Conservation (phyloP, 2,797 vertebrate species). For the Halcyon chelicuti region DNA sequence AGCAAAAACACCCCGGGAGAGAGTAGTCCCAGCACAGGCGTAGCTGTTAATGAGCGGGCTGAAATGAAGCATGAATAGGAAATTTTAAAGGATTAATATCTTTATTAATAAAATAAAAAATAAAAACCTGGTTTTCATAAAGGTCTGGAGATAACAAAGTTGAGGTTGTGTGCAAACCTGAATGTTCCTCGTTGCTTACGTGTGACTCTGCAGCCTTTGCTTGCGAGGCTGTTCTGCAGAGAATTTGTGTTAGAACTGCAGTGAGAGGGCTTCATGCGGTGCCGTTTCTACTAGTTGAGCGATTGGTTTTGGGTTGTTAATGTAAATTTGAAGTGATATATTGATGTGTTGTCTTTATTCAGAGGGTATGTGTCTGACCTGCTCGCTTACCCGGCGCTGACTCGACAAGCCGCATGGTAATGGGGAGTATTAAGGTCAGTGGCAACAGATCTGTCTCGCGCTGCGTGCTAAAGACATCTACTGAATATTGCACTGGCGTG, state of each 20-base stretch:
- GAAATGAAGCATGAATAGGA: background rate
- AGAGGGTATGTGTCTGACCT: background rate
- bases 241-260: background rate
- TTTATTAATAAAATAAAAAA: background rate
- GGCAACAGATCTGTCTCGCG: background rate
- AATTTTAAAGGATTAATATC: background rate
- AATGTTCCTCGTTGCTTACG: background rate
- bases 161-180: background rate
- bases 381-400: conserved; percentile 10
- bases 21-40: background rate
- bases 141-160: background rate
- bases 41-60: background rate
- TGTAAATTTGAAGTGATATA: background rate
- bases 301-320: background rate
- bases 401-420: background rate
- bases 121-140: background rate
- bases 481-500: background rate
- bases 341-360: conserved; percentile 32
- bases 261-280: background rate
- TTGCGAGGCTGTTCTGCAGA: background rate
- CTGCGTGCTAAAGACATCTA: background rate
- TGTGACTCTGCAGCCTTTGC: background rate
- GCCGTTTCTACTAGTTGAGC: background rate
- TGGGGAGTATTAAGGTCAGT: background rate
- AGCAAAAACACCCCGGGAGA: background rate